phyloP scores from a whole-genome alignment of 2,113 vertebrate species.

The Oncorhynchus gorbuscha region DNA sequence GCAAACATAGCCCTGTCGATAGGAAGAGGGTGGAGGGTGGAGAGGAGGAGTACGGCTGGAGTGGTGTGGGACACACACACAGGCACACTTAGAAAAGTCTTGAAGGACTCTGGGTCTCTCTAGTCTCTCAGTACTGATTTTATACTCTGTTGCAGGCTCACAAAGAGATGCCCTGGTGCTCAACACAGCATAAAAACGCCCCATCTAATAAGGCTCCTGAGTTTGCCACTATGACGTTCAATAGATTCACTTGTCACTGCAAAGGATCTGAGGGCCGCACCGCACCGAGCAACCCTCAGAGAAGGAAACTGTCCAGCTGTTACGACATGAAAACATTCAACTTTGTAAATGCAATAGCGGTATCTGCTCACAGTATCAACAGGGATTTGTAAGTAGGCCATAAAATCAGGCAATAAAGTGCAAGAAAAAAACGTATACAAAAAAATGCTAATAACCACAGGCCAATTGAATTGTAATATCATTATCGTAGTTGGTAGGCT shows the following conservation, averaged over 20 bases:
- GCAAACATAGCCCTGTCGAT: slow-evolving; percentile 40
- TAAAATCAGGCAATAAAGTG: too few relatives aligned
- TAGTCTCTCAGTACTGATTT: slow-evolving; percentile 20
- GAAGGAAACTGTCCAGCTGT: slow-evolving; percentile 10
- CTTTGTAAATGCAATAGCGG: too few relatives aligned
- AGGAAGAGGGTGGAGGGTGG: too few relatives aligned
- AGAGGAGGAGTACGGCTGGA: too few relatives aligned
- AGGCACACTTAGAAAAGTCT: slow-evolving; percentile 17
- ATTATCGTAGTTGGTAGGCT: too few relatives aligned
- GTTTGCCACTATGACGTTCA: neutral
- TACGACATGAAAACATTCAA: neutral
- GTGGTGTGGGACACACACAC: slow-evolving; percentile 39
- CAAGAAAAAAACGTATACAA: too few relatives aligned
- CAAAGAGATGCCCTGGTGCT: slow-evolving; percentile 28
- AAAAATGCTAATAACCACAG: too few relatives aligned
- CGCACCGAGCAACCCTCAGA: neutral
- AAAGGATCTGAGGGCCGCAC: slow-evolving; percentile 36
- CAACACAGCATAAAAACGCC: slow-evolving; percentile 3
- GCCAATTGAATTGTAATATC: too few relatives aligned
- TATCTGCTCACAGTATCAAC: too few relatives aligned
- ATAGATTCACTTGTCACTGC: slow-evolving; percentile 4
- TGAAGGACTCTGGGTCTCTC: slow-evolving; percentile 35
- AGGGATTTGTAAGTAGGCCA: too few relatives aligned
- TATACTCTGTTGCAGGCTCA: slow-evolving; percentile 16
- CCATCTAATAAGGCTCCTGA: slow-evolving; percentile 43